Percentiles rank a stretch among this genome's conserved stretches.
Conservation (phyloP, 2,888 invertebrate genomes). For the Synergus itoensis region DNA sequence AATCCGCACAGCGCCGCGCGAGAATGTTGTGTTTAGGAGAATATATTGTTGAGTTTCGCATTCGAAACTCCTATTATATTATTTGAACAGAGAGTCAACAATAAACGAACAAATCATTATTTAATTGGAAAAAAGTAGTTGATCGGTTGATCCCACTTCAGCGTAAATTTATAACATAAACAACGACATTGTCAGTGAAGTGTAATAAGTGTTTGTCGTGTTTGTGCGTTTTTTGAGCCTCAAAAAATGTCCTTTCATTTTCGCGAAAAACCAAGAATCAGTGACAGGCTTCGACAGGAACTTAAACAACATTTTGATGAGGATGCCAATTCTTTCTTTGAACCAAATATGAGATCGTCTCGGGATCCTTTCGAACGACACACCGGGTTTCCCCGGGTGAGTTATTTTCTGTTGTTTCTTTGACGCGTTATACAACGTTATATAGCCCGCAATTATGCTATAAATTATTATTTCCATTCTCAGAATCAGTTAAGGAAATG, state of each 20-base stretch:
- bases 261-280: conserved; percentile 71
- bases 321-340: conserved; percentile 68
- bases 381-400: conserved; percentile 67
- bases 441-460: background rate
- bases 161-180: background rate
- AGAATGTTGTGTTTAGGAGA: background rate
- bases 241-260: conserved; percentile 72
- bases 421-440: background rate
- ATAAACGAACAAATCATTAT: background rate
- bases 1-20: background rate
- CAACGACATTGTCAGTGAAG: conserved; percentile 20
- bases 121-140: background rate
- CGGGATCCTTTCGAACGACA: conserved; percentile 71
- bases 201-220: background rate
- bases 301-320: conserved; percentile 73
- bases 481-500: background rate
- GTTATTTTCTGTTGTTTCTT: conserved; percentile 44
- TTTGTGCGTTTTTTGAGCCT: conserved; percentile 4
- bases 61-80: background rate
- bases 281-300: conserved; percentile 70
- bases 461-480: background rate
- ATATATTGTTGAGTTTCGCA: background rate
- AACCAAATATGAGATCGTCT: conserved; percentile 58
- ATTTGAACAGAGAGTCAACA: background rate
- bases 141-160: background rate